phyloP scores from a whole-genome alignment of 2,113 vertebrate species.

The Rhinichthys klamathensis region DNA sequence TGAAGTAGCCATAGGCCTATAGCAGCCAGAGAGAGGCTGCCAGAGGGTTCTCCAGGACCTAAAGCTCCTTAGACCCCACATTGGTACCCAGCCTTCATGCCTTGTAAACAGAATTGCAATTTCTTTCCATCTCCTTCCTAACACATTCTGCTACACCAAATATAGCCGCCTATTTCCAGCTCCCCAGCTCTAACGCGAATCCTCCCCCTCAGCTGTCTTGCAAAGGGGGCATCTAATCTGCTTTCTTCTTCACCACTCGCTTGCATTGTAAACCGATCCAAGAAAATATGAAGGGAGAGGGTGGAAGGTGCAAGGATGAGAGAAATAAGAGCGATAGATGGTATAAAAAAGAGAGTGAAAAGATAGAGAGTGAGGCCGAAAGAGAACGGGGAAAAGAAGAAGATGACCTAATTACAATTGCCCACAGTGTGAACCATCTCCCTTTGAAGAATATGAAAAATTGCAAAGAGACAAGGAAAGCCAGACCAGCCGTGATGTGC shows the following conservation, averaged over 20 bases:
- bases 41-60: constrained; percentile 36
- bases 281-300: constrained; percentile 52
- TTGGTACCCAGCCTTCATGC: constrained; percentile 43
- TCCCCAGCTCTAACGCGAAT: constrained; percentile 57
- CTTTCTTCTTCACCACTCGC: constrained; percentile 54
- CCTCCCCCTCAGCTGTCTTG: constrained; percentile 64
- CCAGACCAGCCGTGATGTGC: constrained; percentile 47
- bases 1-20: constrained; percentile 2
- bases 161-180: constrained; percentile 64
- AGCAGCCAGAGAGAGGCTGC: constrained; percentile 21
- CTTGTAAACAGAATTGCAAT: constrained; percentile 52
- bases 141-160: constrained; percentile 59
- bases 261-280: constrained; percentile 58
- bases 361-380: constrained; percentile 21
- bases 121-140: constrained; percentile 50
- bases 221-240: constrained; percentile 58
- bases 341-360: constrained; percentile 16
- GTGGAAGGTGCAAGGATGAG: constrained; percentile 47
- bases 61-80: constrained; percentile 39
- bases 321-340: constrained; percentile 40
- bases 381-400: constrained; percentile 34
- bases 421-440: constrained; percentile 49
- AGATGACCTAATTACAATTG: constrained; percentile 54
- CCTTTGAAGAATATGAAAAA: constrained; percentile 49
- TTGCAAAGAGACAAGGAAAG: constrained; percentile 45